Percentiles rank a stretch among this genome's conserved stretches.
These are phyloP conservation scores for Masticophis lateralis DNA, from an alignment of 2,797 vertebrate genomes.

Conservation along the genomic window DNA sequence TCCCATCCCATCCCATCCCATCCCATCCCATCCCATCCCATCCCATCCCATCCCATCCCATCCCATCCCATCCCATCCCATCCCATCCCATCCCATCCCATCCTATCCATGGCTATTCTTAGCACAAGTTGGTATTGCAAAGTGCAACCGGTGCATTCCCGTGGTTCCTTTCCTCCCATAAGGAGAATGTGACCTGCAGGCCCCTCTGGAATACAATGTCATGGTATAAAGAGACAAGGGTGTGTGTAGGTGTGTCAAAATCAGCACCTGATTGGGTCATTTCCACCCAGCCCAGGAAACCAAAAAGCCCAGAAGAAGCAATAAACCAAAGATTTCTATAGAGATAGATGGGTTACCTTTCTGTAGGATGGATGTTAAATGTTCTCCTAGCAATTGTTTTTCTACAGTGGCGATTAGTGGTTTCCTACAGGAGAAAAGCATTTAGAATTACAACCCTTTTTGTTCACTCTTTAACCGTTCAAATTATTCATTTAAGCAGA, in stretches of 20 bases:
- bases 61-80: too few species aligned
- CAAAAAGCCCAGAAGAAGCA: conserved; percentile 35
- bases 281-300: conserved; percentile 41
- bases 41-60: too few species aligned
- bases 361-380: conserved; percentile 93
- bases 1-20: too few species aligned
- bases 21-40: too few species aligned
- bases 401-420: conserved; percentile 96
- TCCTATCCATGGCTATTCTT: not conserved
- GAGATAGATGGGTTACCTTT: conserved; percentile 83
- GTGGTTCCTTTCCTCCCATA: conserved; percentile 28
- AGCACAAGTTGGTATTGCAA: conserved; percentile 12
- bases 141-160: conserved; percentile 1
- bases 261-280: conserved; percentile 23
- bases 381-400: conserved; percentile 98
- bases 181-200: conserved; percentile 16
- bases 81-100: too few species aligned
- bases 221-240: conserved; percentile 29
- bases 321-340: conserved; percentile 46
- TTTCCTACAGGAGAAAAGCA: conserved; percentile 80
- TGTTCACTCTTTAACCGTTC: conserved; percentile 41
- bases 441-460: conserved; percentile 68
- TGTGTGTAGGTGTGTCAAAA: not conserved
- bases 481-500: conserved; percentile 23
- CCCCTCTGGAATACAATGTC: conserved; percentile 21